These are phyloP conservation scores for Hesperia comma DNA, from an alignment of 2,888 invertebrate genomes.

Conservation along the genomic window DNA sequence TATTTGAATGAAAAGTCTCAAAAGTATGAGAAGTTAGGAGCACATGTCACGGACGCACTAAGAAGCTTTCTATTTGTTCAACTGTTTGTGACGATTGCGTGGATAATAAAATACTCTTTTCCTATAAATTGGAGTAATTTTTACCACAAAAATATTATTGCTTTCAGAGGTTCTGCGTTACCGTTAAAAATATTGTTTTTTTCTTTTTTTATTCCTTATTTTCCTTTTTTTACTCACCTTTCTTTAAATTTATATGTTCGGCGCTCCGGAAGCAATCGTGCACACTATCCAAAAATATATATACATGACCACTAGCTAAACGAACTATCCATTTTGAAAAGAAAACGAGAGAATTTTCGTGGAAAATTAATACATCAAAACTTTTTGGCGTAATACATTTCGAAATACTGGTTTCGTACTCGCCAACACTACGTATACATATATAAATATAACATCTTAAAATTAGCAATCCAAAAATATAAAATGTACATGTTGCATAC, in stretches of 20 bases:
- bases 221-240: slow-evolving; percentile 49
- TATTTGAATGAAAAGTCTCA: slow-evolving; percentile 38
- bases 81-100: slow-evolving; percentile 70
- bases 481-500: slow-evolving; percentile 82
- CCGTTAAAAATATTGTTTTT: slow-evolving; percentile 71
- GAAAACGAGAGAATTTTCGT: slow-evolving; percentile 71
- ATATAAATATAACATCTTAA: slow-evolving; percentile 85
- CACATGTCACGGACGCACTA: slow-evolving; percentile 67
- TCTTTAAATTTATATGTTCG: slow-evolving; percentile 50
- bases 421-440: slow-evolving; percentile 83
- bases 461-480: slow-evolving; percentile 85
- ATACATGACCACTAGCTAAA: slow-evolving; percentile 83
- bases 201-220: slow-evolving; percentile 48
- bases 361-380: slow-evolving; percentile 83
- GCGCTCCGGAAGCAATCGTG: slow-evolving; percentile 78
- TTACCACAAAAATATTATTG: slow-evolving; percentile 82
- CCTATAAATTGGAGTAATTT: slow-evolving; percentile 65
- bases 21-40: slow-evolving; percentile 48
- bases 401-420: slow-evolving; percentile 81
- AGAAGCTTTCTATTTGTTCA: slow-evolving; percentile 67
- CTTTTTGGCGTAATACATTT: slow-evolving; percentile 81
- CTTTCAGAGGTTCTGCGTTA: slow-evolving; percentile 75
- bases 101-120: slow-evolving; percentile 76
- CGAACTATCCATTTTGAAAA: slow-evolving; percentile 71
- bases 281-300: slow-evolving; percentile 80